Base-by-base conservation (phyloP, 1,140 invertebrate species). In the Cydia amplana region DNA sequence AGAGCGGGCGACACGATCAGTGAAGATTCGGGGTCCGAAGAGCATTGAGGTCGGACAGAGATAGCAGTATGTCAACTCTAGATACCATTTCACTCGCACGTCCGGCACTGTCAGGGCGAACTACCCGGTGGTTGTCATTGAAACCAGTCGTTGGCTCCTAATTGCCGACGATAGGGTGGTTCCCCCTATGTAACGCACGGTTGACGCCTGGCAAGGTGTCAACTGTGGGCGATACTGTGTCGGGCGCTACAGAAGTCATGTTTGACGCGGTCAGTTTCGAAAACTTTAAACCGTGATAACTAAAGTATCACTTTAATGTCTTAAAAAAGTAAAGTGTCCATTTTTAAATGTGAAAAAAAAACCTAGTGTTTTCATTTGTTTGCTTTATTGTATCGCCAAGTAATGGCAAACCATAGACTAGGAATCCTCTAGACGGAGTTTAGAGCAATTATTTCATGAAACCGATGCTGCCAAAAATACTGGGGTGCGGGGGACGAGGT, bases 41-140 rank as follows among this genome's bases (percentile, higher is more conserved):
- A 91, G 75, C 83, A 82, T 77, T 76, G 79, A 80, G 70, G 81
- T 80, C 80, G 82, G 81, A 80, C 83, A 81, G 81, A 80, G 85
- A 85, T 84, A 85, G 83, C 89, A 86, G 88, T 89, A 90, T 87
- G 83, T 92, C 89, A 92, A 92, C 90, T 92, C 90, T 92, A 92
- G 84, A 86, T 85, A 85, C 86, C 85, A 86, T 88, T 87, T 82
- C 79, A 78, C 36, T 78, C 80, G 77, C 65, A 75, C 74, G 43
- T 75, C 72, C 74, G 75, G 55, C 73, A 23, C 65, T 70, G 65
- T 40, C 18, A 10, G 16, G 28, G 25, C 1, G 32, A 18, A n/a
- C 28, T 70, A 46, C 43, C 43, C 43, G 43, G 16, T 46, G 43
- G 16, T 9, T 10, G 36, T 2, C 46, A 49, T 3, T 14, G 46